Base-by-base conservation (phyloP, 2,113 vertebrate species). In the Rhea americana region DNA sequence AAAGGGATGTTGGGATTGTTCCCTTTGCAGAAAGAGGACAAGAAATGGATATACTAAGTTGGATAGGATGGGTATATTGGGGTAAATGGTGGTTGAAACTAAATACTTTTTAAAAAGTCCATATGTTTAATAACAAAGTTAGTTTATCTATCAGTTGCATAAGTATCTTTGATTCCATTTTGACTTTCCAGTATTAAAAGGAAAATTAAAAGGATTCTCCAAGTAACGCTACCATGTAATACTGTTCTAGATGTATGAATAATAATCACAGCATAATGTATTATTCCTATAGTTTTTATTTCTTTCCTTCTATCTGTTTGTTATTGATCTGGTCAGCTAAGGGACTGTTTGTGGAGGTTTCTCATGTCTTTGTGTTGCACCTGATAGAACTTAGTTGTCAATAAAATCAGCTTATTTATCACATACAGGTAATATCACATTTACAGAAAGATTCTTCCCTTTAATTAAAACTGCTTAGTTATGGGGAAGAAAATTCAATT, bases 391-490 rank as follows among this genome's bases (percentile, higher is more conserved):
- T 19, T 74, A 91, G 9, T 17, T 76, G 5, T 50, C 32, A 41
- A 19, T 59, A 84, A 70, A 84, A 53, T 53, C 7, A 48, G 8
- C 70, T 74, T 66, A 45, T 59, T 58, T 30, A 8, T 78, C 24
- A 47, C 3, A 0, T 55, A n/a, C 37, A 21, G 11, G 7, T 32
- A n/a, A 25, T 72, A 9, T 82, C 32, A 5, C 32, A 7, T 30
- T 73, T 62, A 68, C 72, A 63, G 12, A 88, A 63, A 51, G 9
- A 53, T 71, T 20, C 4, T 76, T 19, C 82, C 30, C 25, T 56
- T 58, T 93, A 75, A 25, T 66, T 96, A 76, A 62, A 91, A 87
- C 87, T 43, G 26, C 56, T 19, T 59, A 78, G 68, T 75, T 25
- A 61, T 30, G 20, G 26, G 10, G 3, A 75, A 58, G 12, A 84